phyloP scores from a whole-genome alignment of 1,140 invertebrate genomes.

The Prorops nasuta region DNA sequence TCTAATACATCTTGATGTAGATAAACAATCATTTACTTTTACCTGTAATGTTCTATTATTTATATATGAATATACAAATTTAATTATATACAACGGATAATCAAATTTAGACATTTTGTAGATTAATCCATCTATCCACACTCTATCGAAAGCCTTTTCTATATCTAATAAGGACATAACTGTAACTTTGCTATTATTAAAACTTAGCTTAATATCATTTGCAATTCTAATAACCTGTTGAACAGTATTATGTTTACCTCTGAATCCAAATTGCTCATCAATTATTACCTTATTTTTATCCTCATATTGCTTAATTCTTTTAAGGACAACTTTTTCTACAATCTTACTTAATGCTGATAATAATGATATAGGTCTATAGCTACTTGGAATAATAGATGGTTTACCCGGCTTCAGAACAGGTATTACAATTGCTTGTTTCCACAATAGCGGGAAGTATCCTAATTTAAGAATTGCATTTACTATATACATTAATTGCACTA shows the following conservation, averaged over 20 bases:
- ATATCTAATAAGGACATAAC: slow-evolving; percentile 15
- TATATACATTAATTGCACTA: slow-evolving; percentile 32
- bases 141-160: slow-evolving; percentile 12
- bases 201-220: slow-evolving; percentile 18
- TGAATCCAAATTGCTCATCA: neutral
- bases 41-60: no score
- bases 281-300: neutral
- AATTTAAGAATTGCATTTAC: slow-evolving; percentile 31
- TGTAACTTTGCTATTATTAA: slow-evolving; percentile 22
- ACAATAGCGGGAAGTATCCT: slow-evolving; percentile 32
- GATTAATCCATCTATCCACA: slow-evolving; percentile 16
- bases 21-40: no score
- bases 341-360: slow-evolving; percentile 23
- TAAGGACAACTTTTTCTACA: slow-evolving; percentile 22
- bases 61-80: no score
- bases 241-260: slow-evolving; percentile 10
- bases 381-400: neutral
- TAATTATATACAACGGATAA: slow-evolving; percentile 8
- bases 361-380: slow-evolving; percentile 29
- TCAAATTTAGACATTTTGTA: slow-evolving; percentile 7
- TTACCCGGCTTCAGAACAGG: slow-evolving; percentile 40
- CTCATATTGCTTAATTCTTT: slow-evolving; percentile 4
- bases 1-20: no score
- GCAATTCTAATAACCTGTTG: slow-evolving; percentile 22
- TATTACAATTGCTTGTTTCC: slow-evolving; percentile 44